A percentile compares a stretch with the other conserved stretches of the same genome.
phyloP scores from a whole-genome alignment of 2,797 vertebrate species.

The Gambusia yucatana region DNA sequence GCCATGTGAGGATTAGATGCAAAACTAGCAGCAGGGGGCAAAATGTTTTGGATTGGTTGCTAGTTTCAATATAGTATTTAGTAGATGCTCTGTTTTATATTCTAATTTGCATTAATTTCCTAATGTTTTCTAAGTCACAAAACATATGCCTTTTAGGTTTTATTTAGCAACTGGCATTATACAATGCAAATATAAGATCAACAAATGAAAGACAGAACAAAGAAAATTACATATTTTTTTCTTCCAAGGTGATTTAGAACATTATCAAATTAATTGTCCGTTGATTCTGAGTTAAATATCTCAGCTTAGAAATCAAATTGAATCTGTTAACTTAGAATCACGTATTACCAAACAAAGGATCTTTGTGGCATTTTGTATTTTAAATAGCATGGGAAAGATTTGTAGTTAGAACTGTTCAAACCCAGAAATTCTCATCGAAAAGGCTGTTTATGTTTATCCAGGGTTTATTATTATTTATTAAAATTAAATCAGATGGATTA shows the following conservation, averaged over 20 bases:
- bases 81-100: background rate
- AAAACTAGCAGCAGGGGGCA: background rate
- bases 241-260: background rate
- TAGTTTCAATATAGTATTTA: background rate
- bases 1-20: background rate
- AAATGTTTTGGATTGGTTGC: background rate
- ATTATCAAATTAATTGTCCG: background rate
- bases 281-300: slow-evolving; percentile 3
- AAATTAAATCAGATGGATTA: slow-evolving; percentile 36
- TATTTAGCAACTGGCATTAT: background rate
- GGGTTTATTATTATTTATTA: slow-evolving; percentile 23
- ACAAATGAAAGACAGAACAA: background rate
- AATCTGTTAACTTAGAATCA: background rate
- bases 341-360: background rate
- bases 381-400: background rate
- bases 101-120: background rate
- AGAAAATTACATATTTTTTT: background rate
- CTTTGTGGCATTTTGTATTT: background rate
- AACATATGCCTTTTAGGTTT: background rate
- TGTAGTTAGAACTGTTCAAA: background rate
- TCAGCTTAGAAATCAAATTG: background rate
- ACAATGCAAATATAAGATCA: background rate
- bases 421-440: slow-evolving; percentile 17
- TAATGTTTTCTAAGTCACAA: background rate
- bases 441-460: slow-evolving; percentile 12